Evolutionary conservation across 2,888 invertebrate species (phyloP).

Genomic region (Poecilobothrus nobilitatus): DNA sequence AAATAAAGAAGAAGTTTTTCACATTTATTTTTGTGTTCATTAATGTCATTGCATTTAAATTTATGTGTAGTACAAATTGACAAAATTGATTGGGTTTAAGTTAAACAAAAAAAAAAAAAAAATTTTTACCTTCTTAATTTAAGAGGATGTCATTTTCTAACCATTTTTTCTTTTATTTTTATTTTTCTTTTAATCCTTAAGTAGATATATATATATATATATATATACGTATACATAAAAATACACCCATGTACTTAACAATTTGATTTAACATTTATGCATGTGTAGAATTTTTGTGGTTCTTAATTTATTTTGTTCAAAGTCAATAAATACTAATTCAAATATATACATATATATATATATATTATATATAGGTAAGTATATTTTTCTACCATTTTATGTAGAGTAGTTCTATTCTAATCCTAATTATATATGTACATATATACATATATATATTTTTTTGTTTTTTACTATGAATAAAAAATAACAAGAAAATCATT

Average conservation of each 20-base stretch:
- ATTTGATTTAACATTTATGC: background rate
- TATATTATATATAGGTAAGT: background rate
- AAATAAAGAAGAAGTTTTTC: no score
- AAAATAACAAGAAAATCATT: background rate
- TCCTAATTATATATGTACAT: no score
- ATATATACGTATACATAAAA: background rate
- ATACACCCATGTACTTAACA: background rate
- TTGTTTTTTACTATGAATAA: background rate
- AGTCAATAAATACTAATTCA: background rate
- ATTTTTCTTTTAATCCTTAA: background rate
- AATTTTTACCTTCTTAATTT: background rate
- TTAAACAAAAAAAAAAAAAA: background rate
- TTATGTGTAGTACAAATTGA: no score
- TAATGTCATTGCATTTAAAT: no score
- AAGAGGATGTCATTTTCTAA: background rate
- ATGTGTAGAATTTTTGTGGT: background rate
- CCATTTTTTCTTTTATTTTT: background rate
- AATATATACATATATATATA: background rate
- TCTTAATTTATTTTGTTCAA: background rate
- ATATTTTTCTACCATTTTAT: no score
- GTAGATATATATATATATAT: background rate
- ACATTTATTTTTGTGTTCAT: no score
- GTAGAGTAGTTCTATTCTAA: no score
- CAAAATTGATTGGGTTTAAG: background rate
- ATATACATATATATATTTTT: no score